Evolutionary conservation across 2,888 invertebrate species (phyloP), one percentile per base, ranked within the genome.

Genomic region (Stenotaenia linearis): DNA sequence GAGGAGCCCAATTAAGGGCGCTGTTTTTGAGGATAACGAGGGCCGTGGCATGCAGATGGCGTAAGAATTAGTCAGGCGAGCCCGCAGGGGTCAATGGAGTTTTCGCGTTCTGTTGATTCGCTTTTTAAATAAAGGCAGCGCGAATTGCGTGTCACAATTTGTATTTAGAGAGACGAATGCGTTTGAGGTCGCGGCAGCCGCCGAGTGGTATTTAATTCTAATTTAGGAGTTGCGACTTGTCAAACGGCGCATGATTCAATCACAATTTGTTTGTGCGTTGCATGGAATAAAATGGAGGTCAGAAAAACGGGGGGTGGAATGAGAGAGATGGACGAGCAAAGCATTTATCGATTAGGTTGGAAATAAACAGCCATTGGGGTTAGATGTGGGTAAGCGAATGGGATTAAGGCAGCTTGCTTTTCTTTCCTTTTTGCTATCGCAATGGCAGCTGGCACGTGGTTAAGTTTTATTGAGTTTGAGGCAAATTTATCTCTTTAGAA

Each of bases 401-500:
- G 61, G 61, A 61, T 61, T 61, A 61, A 61, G 61, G 61, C 61
- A 23, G 28, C 61, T 61, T 28, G 61, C 12, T 18, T 45, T 45
- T 45, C 18, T 18, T 45, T 45, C n/a, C 45, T 18, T 61, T 25
- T 61, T 61, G 61, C 61, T 25, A 25, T 61, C 61, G 15, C 61
- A 61, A 61, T 61, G 61, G 61, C 61, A 61, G 61, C 25, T 61
- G 61, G 61, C 61, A 61, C 61, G 28, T 61, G 25, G 23, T 61
- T 61, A 61, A 61, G 61, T 61, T 61, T 61, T 61, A 61, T 61
- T 61, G 61, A 61, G 61, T 61, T 61, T 25, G 61, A 61, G 61
- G 61, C 61, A 61, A 61, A 61, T 61, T 61, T 61, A 61, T 61
- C 61, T 61, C 25, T 61, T 61, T 23, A 25, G 28, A 61, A 61